These are phyloP conservation scores for Anastrepha obliqua DNA, from an alignment of 1,140 invertebrate genomes.

Conservation along the genomic window DNA sequence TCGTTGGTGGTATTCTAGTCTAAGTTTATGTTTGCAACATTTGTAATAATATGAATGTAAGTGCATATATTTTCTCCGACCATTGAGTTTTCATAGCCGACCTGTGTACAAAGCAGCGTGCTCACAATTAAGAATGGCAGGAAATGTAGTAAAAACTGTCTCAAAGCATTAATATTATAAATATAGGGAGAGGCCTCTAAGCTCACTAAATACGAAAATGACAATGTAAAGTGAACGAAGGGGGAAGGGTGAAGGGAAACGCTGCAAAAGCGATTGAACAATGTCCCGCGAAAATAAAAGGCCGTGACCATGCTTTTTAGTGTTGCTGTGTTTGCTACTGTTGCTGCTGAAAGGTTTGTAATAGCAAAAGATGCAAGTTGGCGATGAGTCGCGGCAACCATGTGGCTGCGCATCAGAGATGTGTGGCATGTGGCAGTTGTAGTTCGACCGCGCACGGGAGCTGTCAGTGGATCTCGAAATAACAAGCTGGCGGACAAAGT, in stretches of 20 bases:
- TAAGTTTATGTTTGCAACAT: neutral
- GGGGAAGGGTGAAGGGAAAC: neutral
- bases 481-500: slow-evolving; percentile 25
- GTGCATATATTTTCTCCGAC: neutral
- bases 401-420: slow-evolving; percentile 30
- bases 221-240: neutral
- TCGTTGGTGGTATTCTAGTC: neutral
- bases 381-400: slow-evolving; percentile 24
- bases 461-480: slow-evolving; percentile 32
- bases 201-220: too few species aligned
- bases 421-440: slow-evolving; percentile 43
- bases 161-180: neutral
- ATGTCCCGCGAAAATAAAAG: slow-evolving; percentile 15
- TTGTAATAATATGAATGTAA: neutral
- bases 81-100: neutral
- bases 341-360: slow-evolving; percentile 1
- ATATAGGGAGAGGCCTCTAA: neutral
- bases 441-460: slow-evolving; percentile 47
- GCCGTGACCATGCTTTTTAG: slow-evolving; percentile 28
- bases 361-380: slow-evolving; percentile 40
- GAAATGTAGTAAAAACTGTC: neutral
- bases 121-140: neutral
- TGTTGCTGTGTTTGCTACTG: slow-evolving; percentile 8
- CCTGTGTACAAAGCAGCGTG: neutral
- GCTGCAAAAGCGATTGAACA: neutral